Evolutionary conservation across 2,888 invertebrate genomes (phyloP), one percentile per base, ranked within the genome.

Genomic region (Perdita meconis): DNA sequence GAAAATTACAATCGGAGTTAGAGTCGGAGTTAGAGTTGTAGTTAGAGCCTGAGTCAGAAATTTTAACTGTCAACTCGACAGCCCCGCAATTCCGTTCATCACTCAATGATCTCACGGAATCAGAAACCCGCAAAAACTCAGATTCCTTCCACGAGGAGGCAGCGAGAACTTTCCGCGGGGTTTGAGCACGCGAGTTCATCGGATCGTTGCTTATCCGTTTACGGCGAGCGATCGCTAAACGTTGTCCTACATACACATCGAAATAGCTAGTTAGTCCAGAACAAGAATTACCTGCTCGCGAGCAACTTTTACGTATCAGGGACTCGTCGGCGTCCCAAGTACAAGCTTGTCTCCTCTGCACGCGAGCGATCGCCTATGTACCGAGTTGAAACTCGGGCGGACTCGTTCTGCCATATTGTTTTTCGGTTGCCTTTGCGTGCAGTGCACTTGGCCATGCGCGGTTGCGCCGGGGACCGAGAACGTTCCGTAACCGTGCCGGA

Each of bases 401-500:
- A 19, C 47, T 47, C 47, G 47, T 47, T 47, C 26, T 2, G 24
- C 51, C n/a, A 26, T 51, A n/a, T 26, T 51, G 26, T 26, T 51
- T 51, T 51, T 51, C 26, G 26, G 26, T 16, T 51, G 51, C 12
- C n/a, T 47, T 22, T 47, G 10, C 22, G 19, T 47, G 22, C 47
- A 47, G 19, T 47, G 22, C 47, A 47, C 47, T 47, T 22, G 47
- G 47, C 47, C 47, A 47, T 47, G 47, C 47, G 10, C 12, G 22
- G 47, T 51, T 34, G 53, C 53, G 34, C 12, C 34, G 34, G 2
- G 10, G 34, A 16, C 47, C n/a, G n/a, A n/a, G 47, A 22, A 19
- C 53, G 34, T 34, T 26, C 22, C 19, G 22, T 34, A 47, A 16
- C 22, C 16, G 26, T n/a, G 10, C 24, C 16, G 24, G n/a, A 16